Base-by-base conservation (phyloP, 2,113 vertebrate genomes). In the Callipepla squamata region DNA sequence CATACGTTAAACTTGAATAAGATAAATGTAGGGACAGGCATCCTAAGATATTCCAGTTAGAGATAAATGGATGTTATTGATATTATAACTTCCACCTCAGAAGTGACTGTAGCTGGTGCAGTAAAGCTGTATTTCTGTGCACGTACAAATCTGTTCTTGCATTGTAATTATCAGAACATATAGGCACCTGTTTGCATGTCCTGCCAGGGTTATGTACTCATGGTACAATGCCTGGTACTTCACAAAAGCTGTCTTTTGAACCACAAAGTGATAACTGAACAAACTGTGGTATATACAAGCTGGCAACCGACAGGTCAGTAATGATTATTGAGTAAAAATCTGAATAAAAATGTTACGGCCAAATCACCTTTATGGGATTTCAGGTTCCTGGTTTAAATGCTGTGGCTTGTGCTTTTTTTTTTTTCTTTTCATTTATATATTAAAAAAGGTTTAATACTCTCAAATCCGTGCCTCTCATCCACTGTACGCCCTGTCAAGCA, bases 301-400 rank as follows among this genome's bases (percentile, higher is more conserved):
- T 85, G 53, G 62, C 63, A 86, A 85, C 1, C 80, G 85, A 80
- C 75, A 95, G 53, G 16, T 36, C 6, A 87, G 74, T 28, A 95
- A 76, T 28, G 80, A 59, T n/a, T 70, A 80, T 18, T 77, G 83
- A 78, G 36, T 45, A 20, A 90, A 89, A 90, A 77, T 42, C 42
- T 77, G 72, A 90, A 63, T 36, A 83, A 70, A 91, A 88, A 86
- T 26, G 14, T 57, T 85, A 67, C 23, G 68, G 51, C 34, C 47
- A 85, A 80, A 67, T 62, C 50, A 90, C 73, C 42, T 69, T 73
- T 80, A 58, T 74, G 28, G 21, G 50, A 82, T 95, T 94, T 91
- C 25, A 78, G 21, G 34, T 28, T 82, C 57, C 66, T 57, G 34
- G 15, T 80, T 80, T 74, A 84, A 85, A 70, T 78, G 59, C 28